Evolutionary conservation across 2,888 invertebrate species (phyloP).

Genomic region (Tanypteryx hageni): DNA sequence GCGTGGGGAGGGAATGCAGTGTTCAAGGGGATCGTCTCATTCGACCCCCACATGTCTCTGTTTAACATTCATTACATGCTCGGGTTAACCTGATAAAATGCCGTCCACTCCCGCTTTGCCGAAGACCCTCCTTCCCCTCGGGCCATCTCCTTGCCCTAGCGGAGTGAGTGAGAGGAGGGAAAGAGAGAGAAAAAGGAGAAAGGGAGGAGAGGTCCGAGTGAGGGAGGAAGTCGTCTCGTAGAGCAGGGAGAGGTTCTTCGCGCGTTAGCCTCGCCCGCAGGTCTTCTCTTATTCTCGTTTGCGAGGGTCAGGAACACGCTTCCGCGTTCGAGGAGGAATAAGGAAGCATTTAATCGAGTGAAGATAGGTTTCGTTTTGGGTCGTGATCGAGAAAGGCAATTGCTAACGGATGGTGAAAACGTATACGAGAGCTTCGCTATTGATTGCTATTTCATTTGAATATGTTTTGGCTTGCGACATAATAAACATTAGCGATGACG

Average conservation of each 20-base stretch:
- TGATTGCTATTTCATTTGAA: too few relatives aligned
- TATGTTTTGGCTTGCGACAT: too few relatives aligned
- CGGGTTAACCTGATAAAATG: slow-evolving; percentile 64
- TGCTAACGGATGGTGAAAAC: too few relatives aligned
- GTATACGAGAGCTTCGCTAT: too few relatives aligned
- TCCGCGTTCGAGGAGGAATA: background rate
- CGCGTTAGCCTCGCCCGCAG: background rate
- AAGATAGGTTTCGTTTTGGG: background rate
- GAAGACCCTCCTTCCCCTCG: background rate
- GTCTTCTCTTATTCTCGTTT: slow-evolving; percentile 20
- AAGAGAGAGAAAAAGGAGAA: slow-evolving; percentile 37
- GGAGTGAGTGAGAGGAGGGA: slow-evolving; percentile 59
- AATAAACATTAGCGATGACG: too few relatives aligned
- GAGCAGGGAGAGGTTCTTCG: background rate
- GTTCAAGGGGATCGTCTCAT: slow-evolving; percentile 59
- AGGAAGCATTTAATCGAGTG: background rate
- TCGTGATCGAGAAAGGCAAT: background rate
- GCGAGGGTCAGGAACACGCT: slow-evolving; percentile 54
- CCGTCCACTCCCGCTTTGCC: slow-evolving; percentile 22
- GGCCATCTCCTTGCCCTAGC: slow-evolving; percentile 28
- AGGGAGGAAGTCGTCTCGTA: background rate
- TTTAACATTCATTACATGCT: slow-evolving; percentile 69
- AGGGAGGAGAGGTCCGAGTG: background rate
- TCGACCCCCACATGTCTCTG: slow-evolving; percentile 66
- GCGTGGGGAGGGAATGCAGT: slow-evolving; percentile 38